These are phyloP conservation scores for Eulemur albifrons DNA, from an alignment of 2,797 vertebrate species.

Conservation along the genomic window DNA sequence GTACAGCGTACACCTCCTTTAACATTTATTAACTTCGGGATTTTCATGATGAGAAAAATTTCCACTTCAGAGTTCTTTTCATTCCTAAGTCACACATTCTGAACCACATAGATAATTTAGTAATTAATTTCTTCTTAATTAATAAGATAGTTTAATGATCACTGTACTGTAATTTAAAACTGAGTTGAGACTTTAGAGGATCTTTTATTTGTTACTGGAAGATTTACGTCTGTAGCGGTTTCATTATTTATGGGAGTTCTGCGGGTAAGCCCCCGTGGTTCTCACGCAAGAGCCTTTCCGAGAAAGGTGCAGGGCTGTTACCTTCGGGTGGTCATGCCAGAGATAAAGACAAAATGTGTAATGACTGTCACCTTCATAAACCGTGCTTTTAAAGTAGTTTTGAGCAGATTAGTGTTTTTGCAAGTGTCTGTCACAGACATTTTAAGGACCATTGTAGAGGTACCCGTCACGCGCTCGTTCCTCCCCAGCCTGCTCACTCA, in stretches of 20 bases:
- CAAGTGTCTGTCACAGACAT: fast-evolving
- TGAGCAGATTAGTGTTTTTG: background rate
- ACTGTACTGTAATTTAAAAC: constrained; percentile 21
- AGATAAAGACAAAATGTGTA: fast-evolving
- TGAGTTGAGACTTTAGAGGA: constrained; percentile 19
- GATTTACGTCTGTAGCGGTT: background rate
- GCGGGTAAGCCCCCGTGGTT: background rate
- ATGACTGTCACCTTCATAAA: fast-evolving
- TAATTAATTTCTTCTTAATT: constrained; percentile 70
- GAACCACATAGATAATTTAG: background rate
- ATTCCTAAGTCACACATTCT: constrained; percentile 32
- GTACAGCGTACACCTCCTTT: fast-evolving
- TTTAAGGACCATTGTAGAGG: fast-evolving
- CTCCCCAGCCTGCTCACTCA: fast-evolving
- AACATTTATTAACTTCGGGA: background rate
- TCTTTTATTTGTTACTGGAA: constrained; percentile 11
- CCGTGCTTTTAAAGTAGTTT: background rate
- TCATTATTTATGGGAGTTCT: fast-evolving
- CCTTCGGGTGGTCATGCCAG: background rate
- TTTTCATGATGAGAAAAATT: background rate
- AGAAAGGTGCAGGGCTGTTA: fast-evolving
- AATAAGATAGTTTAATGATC: constrained; percentile 57
- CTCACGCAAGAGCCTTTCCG: fast-evolving
- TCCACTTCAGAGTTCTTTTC: background rate
- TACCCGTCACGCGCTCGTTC: fast-evolving